phyloP scores from a whole-genome alignment of 2,888 invertebrate genomes.

The Diloba caeruleocephala region DNA sequence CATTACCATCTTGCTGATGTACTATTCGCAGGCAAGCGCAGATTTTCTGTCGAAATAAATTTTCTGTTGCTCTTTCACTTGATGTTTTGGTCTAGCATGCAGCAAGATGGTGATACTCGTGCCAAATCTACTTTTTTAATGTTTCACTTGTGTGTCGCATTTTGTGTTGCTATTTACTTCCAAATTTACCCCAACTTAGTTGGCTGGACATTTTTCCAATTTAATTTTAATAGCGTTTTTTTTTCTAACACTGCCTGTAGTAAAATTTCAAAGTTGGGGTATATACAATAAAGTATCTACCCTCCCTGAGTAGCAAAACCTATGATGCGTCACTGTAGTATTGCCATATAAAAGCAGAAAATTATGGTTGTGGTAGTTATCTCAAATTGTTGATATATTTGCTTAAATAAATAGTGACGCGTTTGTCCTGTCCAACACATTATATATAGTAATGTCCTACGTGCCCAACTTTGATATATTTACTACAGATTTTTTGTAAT shows the following conservation, averaged over 20 bases:
- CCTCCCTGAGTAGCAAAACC: conserved; percentile 67
- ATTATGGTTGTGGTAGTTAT: conserved; percentile 88
- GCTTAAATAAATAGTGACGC: conserved; percentile 77
- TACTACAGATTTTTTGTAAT: conserved; percentile 60
- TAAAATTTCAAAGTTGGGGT: conserved; percentile 65
- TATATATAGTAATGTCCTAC: conserved; percentile 48
- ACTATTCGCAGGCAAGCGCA: conserved; percentile 55
- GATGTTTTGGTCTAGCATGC: conserved; percentile 60
- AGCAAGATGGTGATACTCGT: conserved; percentile 77
- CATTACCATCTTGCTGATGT: conserved; percentile 74
- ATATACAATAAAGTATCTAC: conserved; percentile 65
- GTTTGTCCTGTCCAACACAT: conserved; percentile 63
- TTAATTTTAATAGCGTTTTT: conserved; percentile 64
- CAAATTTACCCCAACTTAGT: conserved; percentile 85
- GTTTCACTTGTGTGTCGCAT: conserved; percentile 72
- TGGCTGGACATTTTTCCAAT: conserved; percentile 78
- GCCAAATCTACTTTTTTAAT: conserved; percentile 68
- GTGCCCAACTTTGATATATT: conserved; percentile 59
- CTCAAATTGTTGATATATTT: conserved; percentile 86
- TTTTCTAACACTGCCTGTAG: conserved; percentile 61
- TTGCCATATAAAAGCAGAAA: conserved; percentile 82
- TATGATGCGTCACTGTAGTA: conserved; percentile 74
- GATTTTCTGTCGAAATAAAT: conserved; percentile 46
- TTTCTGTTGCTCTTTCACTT: conserved; percentile 55
- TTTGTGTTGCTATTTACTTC: conserved; percentile 72